Base-by-base conservation (phyloP, 2,888 invertebrate species). In the Mellilla xanthometata region DNA sequence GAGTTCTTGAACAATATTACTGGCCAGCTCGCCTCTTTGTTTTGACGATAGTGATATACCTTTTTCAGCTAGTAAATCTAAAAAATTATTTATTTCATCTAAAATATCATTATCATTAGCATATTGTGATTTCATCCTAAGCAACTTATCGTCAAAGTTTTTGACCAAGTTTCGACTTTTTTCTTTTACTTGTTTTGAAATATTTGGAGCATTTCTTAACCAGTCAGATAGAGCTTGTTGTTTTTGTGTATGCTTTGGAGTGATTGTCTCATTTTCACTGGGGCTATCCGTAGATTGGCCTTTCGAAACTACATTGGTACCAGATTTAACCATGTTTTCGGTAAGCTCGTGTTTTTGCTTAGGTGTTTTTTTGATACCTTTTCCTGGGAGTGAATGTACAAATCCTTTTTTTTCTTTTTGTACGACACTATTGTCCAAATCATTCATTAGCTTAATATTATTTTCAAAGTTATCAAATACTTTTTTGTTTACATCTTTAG, bases 301-400 rank as follows among this genome's bases (percentile, higher is more conserved):
- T 1, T 19, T 19, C 4, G 4, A 6, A 19, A 19, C 15, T 19
- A 5, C 6, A 19, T 19, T 19, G 6, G 4, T 19, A 5, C 6
- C 15, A 19, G 15, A 6, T 19, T 3, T 19, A 5, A 5, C 4
- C 6, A 19, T 5, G 15, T 3, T 19, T 19, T 19, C 4, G 8
- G 24, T 7, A 7, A 24, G 24, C 8, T 24, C 24, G 10, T 11
- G 39, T 39, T 32, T 12, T 32, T 30, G 12, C 32, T 23, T 33
- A 24, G 24, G n/a, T n/a, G 24, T n/a, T 7, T 7, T 5, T 5
- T 19, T 19, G 3, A 19, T 19, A 24, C 24, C 24, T 24, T 24
- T 24, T 7, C 24, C 8, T 24, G 24, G n/a, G 2, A 39, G 26
- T 5, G 39, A 30, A 30, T 38, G 12, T 6, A 36, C 32, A 13